Percentiles rank a stretch among this genome's conserved stretches.
These are phyloP conservation scores for Hybognathus amarus DNA, from an alignment of 2,797 vertebrate species.

Conservation along the genomic window DNA sequence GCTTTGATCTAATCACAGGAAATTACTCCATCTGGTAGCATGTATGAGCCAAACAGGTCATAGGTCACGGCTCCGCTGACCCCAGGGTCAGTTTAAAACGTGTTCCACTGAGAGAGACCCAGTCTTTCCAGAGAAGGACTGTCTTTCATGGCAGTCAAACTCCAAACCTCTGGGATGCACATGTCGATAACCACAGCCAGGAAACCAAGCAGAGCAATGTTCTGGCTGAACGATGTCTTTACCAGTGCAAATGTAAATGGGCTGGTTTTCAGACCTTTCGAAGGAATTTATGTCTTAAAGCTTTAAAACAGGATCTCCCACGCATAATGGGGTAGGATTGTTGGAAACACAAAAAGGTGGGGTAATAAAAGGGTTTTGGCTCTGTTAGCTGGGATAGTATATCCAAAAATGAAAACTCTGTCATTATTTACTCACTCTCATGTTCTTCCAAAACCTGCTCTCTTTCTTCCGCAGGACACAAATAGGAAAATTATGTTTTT, in stretches of 20 bases:
- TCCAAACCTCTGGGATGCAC: constrained; percentile 38
- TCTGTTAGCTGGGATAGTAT: neutral
- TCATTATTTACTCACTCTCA: neutral
- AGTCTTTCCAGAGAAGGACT: constrained; percentile 13
- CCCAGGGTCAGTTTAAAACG: constrained; percentile 17
- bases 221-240: constrained; percentile 50
- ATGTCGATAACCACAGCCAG: constrained; percentile 47
- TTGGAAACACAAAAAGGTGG: neutral
- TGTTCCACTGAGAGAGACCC: constrained; percentile 20
- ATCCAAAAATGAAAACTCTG: neutral
- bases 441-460: neutral
- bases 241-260: constrained; percentile 37
- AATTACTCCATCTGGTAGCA: neutral
- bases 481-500: constrained; percentile 8
- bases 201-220: constrained; percentile 46
- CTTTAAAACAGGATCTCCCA: constrained; percentile 22
- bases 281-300: constrained; percentile 25
- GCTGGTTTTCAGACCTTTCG: constrained; percentile 15
- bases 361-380: neutral
- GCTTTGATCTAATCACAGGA: neutral
- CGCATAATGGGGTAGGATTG: neutral
- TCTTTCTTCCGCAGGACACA: neutral
- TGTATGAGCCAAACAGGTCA: constrained; percentile 22
- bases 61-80: constrained; percentile 23
- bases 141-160: constrained; percentile 25